phyloP scores from a whole-genome alignment of 2,888 invertebrate genomes.

The Capitulum mitella region DNA sequence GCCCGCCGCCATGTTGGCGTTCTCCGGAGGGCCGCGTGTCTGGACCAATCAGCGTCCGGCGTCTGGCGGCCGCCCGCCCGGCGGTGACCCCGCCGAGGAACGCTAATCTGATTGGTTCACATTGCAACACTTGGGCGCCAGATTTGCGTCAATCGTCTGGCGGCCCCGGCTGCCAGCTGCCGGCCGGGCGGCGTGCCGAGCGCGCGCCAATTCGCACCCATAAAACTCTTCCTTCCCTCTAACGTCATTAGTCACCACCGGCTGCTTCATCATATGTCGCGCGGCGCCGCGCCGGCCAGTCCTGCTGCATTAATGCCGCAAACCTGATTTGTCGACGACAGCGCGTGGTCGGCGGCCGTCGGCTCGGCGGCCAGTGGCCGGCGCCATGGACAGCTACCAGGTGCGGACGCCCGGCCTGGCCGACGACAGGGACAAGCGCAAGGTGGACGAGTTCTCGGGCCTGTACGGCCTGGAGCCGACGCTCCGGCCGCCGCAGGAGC shows the following conservation, averaged over 20 bases:
- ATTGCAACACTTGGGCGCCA: constrained; percentile 22
- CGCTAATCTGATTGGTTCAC: constrained; percentile 22
- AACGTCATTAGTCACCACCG: constrained; percentile 17
- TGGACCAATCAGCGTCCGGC: neutral
- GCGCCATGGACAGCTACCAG: constrained; percentile 11
- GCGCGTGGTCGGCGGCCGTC: neutral
- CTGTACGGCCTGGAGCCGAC: constrained; percentile 61
- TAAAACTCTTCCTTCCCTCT: constrained; percentile 1
- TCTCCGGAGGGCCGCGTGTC: neutral
- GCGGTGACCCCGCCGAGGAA: neutral
- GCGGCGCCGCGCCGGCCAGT: neutral
- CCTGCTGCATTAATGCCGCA: neutral
- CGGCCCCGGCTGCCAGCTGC: neutral
- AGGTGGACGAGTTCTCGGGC: constrained; percentile 76
- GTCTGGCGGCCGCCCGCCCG: neutral
- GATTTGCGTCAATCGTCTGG: constrained; percentile 13
- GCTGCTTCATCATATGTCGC: constrained; percentile 2
- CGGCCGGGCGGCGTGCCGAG: neutral
- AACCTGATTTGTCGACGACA: neutral
- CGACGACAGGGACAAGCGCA: constrained; percentile 45
- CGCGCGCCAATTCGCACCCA: neutral
- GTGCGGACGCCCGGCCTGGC: constrained; percentile 40
- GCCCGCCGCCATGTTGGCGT: constrained; percentile 2
- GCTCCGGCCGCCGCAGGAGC: constrained; percentile 35
- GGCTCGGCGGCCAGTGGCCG: neutral